Conservation (phyloP, 1,140 invertebrate genomes). For the Lysiphlebus fabarum region DNA sequence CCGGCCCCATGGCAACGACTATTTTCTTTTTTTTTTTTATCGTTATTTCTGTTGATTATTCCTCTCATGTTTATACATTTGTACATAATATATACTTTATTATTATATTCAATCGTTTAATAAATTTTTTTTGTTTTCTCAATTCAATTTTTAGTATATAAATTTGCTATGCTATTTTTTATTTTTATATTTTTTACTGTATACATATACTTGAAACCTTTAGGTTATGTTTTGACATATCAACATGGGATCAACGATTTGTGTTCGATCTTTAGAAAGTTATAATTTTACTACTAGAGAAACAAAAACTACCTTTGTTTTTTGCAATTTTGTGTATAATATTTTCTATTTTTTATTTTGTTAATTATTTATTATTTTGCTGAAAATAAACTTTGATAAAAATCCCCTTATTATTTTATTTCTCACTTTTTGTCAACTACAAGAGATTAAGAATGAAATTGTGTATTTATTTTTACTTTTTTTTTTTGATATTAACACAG, state of each 20-base stretch:
- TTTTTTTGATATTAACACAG: slow-evolving; percentile 31
- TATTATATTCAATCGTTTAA: slow-evolving; percentile 1
- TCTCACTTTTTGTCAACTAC: too few species aligned
- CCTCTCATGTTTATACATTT: slow-evolving; percentile 4
- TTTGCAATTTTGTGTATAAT: not conserved
- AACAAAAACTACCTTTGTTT: not conserved
- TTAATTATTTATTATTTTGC: too few species aligned
- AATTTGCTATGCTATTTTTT: not conserved
- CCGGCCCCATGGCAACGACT: slow-evolving; percentile 24
- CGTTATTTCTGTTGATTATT: not conserved
- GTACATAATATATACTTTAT: slow-evolving; percentile 1
- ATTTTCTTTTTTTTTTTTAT: not conserved
- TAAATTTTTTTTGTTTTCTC: not conserved
- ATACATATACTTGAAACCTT: not conserved
- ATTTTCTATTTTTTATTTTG: not conserved
- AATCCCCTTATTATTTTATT: too few species aligned
- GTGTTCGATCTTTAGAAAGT: slow-evolving; percentile 7
- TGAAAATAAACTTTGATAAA: too few species aligned
- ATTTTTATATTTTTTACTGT: not conserved
- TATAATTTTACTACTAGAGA: slow-evolving; percentile 14
- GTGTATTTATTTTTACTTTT: slow-evolving; percentile 26
- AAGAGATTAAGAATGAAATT: slow-evolving; percentile 28
- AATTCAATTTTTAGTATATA: not conserved
- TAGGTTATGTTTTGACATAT: not conserved
- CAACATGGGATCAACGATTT: slow-evolving; percentile 9